A percentile compares a stretch with the other conserved stretches of the same genome.
These are phyloP conservation scores for Apaloderma vittatum DNA, from an alignment of 2,113 vertebrate genomes.

Conservation along the genomic window DNA sequence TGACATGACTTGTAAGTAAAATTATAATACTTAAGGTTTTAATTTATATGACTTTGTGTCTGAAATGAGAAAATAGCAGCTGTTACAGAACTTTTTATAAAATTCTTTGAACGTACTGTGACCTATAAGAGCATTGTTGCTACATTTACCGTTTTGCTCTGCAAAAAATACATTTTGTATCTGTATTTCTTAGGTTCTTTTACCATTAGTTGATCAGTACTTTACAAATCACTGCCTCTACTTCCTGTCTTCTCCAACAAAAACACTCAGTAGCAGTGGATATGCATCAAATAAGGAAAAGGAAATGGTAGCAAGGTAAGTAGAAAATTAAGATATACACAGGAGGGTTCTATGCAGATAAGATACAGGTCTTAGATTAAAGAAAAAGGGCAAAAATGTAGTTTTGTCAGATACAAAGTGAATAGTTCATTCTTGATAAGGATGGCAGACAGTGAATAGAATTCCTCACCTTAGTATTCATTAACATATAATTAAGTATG, in stretches of 20 bases:
- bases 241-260: conserved; percentile 95
- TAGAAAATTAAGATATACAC: not conserved
- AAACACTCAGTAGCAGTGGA: conserved; percentile 94
- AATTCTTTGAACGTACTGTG: not conserved
- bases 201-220: conserved; percentile 97
- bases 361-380: not conserved
- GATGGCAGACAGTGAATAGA: not conserved
- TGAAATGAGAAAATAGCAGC: not conserved
- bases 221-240: conserved; percentile 98
- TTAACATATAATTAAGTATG: not conserved
- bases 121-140: not conserved
- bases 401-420: not conserved
- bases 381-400: not conserved
- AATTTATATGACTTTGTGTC: not conserved
- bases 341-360: not conserved
- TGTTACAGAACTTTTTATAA: not conserved
- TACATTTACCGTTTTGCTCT: not conserved
- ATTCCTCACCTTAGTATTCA: not conserved
- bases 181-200: conserved; percentile 87
- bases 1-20: not conserved
- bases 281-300: conserved; percentile 98
- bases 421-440: not conserved
- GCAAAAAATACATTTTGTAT: conserved; percentile 2
- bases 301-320: conserved; percentile 98
- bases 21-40: not conserved